phyloP scores from a whole-genome alignment of 2,797 vertebrate species.

The Megaceryle alcyon region DNA sequence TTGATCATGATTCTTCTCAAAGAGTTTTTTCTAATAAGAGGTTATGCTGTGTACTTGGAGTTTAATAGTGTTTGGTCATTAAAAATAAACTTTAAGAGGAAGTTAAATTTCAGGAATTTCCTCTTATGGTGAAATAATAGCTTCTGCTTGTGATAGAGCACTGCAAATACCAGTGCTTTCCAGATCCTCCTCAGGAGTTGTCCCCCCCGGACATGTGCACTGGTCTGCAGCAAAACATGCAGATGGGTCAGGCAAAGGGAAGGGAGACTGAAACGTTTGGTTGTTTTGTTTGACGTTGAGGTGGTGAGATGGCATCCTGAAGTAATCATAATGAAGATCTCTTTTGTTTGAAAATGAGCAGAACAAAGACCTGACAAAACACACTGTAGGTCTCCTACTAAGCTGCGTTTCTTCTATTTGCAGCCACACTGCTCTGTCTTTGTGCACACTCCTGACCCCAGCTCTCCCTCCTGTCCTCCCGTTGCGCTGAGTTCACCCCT shows the following conservation, averaged over 20 bases:
- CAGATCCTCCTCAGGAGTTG: background rate
- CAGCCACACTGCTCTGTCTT: background rate
- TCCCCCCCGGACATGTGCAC: background rate
- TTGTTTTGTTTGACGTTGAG: background rate
- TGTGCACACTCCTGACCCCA: background rate
- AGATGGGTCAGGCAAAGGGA: background rate
- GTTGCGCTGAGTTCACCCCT: background rate
- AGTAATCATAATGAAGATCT: background rate
- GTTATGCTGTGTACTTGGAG: background rate
- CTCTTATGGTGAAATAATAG: background rate
- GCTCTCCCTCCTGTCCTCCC: fast-evolving
- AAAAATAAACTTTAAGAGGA: conserved; percentile 27
- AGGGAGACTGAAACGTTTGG: background rate
- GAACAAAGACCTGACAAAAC: background rate
- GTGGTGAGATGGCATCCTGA: background rate
- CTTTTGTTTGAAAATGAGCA: background rate
- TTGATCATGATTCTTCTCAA: background rate
- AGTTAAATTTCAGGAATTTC: conserved; percentile 20
- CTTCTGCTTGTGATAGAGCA: background rate
- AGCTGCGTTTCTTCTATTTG: background rate
- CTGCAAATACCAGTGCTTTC: background rate
- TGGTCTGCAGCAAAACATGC: background rate
- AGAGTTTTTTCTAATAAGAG: background rate
- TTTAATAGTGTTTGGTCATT: background rate
- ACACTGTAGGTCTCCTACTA: background rate